Evolutionary conservation across 2,888 invertebrate genomes (phyloP), one percentile per base, ranked within the genome.

Genomic region (Agrypnus murinus): DNA sequence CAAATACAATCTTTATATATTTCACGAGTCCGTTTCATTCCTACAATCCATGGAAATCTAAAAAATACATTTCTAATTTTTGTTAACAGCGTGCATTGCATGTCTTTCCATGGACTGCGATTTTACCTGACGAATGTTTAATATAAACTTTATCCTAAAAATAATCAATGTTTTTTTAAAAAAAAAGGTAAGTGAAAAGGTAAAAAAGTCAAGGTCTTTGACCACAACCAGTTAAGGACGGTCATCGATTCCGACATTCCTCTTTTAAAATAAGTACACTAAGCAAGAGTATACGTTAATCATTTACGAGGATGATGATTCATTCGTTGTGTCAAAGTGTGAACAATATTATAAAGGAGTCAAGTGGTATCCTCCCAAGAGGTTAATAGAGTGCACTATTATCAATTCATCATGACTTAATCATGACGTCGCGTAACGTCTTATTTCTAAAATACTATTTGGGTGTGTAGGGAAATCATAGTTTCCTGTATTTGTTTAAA

Each of bases 151-250:
- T 36, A 7, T 10, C 40, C 40, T 3, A 40, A 7, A 40, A n/a
- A 12, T 12, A 40, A 10, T 12, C 10, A 7, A 40, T n/a, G 40
- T 12, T 53, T 53, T 12, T 32, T 53, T n/a, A 19, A 8, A 12
- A n/a, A 31, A 53, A 32, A 14, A 25, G 25, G 25, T 25, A 25
- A n/a, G n/a, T n/a, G n/a, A n/a, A 3, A 25, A 53, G 32, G 3
- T 19, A 53, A 53, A 53, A 46, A 25, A 32, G 8, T 14, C 32
- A 53, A 53, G 53, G 53, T 53, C 53, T 32, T 53, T 32, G 53
- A 53, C 53, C 53, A 32, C 32, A 32, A 53, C 53, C 31, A 53
- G 53, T 53, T 57, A n/a, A 57, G 57, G 57, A 57, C 57, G 57
- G 57, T 57, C 57, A n/a, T 57, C 19, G 38, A 36, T 17, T 36